These are phyloP conservation scores for Agrochola lychnidis DNA, from an alignment of 2,888 invertebrate genomes.

Conservation along the genomic window DNA sequence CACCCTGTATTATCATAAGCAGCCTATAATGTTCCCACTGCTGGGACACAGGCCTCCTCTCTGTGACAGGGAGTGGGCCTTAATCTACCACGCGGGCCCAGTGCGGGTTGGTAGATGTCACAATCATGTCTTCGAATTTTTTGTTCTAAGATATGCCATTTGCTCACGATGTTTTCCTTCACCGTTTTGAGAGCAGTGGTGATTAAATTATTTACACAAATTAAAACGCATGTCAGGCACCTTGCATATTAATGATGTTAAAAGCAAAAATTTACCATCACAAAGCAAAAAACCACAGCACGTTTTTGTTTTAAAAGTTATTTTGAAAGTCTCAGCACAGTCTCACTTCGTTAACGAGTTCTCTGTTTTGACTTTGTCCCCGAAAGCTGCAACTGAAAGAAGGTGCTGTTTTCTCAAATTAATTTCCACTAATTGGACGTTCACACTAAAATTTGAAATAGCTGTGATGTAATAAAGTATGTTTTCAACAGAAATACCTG, in stretches of 20 bases:
- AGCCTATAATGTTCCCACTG: too few species aligned
- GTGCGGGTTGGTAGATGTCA: too few species aligned
- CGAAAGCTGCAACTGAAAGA: constrained; percentile 52
- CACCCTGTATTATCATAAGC: neutral
- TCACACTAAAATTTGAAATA: constrained; percentile 18
- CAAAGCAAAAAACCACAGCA: constrained; percentile 24
- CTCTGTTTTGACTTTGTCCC: constrained; percentile 61
- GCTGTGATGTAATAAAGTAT: constrained; percentile 9
- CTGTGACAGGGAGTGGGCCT: too few species aligned
- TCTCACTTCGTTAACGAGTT: constrained; percentile 69
- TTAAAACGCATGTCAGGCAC: too few species aligned
- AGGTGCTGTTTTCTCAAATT: constrained; percentile 60
- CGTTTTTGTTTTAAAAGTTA: constrained; percentile 43
- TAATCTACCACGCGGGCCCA: too few species aligned
- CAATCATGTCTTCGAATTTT: too few species aligned
- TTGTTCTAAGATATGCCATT: too few species aligned
- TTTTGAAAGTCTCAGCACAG: constrained; percentile 51
- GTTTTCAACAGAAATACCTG: neutral
- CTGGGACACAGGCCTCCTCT: too few species aligned
- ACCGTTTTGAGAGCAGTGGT: too few species aligned
- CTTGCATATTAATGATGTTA: neutral
- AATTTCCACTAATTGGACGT: constrained; percentile 70
- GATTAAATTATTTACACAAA: too few species aligned
- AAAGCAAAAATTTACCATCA: neutral
- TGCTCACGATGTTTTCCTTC: too few species aligned